These are phyloP conservation scores for Onychomys arenicola DNA, from an alignment of 2,797 vertebrate genomes.

Conservation along the genomic window DNA sequence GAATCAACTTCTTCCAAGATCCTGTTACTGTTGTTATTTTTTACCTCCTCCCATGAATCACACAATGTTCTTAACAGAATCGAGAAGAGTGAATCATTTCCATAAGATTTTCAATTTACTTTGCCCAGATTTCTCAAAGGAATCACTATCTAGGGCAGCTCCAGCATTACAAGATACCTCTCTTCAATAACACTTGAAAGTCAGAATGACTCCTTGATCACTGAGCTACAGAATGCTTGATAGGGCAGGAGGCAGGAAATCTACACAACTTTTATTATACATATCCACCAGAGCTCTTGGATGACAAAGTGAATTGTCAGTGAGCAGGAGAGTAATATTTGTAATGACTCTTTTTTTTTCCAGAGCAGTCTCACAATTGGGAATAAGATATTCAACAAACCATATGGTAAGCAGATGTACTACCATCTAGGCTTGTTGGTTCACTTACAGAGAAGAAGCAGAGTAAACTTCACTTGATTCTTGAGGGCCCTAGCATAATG, in stretches of 20 bases:
- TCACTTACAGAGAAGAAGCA: background rate
- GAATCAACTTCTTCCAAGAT: background rate
- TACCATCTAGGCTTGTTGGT: background rate
- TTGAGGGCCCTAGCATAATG: background rate
- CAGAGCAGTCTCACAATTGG: background rate
- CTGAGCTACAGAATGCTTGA: background rate
- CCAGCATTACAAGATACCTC: background rate
- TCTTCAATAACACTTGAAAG: background rate
- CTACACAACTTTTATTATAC: background rate
- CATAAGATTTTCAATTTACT: conserved; percentile 9
- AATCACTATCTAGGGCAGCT: background rate
- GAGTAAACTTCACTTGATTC: background rate
- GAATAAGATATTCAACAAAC: conserved; percentile 31
- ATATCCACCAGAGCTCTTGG: background rate
- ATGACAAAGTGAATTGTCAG: background rate
- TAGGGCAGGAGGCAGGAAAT: background rate
- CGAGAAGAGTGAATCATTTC: background rate
- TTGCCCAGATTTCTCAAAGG: background rate
- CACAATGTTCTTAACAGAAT: background rate
- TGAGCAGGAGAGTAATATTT: background rate
- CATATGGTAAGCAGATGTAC: background rate
- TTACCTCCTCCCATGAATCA: background rate
- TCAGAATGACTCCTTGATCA: background rate
- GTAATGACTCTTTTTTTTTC: background rate
- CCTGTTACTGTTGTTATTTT: background rate